These are phyloP conservation scores for Paguma larvata DNA, from an alignment of 2,797 vertebrate genomes.

Conservation along the genomic window DNA sequence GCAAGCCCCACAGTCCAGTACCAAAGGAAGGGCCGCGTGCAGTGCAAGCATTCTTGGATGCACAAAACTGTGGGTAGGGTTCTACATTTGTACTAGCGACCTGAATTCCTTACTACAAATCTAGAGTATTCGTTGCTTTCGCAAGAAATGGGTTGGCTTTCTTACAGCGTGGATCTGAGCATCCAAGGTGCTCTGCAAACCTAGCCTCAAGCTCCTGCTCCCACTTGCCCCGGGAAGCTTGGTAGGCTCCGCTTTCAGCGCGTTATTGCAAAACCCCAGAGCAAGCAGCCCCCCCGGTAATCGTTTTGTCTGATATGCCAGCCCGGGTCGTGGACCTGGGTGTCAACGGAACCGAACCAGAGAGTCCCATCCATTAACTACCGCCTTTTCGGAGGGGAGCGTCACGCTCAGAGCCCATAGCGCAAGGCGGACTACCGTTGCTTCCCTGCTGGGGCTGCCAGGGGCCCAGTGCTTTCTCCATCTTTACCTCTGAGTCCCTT, in stretches of 20 bases:
- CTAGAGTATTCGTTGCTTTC: neutral
- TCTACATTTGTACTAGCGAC: neutral
- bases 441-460: neutral
- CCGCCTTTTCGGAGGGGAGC: neutral
- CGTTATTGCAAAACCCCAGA: neutral
- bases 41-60: neutral
- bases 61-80: neutral
- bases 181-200: neutral
- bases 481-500: neutral
- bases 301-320: neutral
- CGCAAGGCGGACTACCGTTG: neutral
- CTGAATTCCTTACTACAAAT: neutral
- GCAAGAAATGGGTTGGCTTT: neutral
- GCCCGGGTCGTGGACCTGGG: neutral
- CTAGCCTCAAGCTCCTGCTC: neutral
- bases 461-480: neutral
- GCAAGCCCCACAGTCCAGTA: neutral
- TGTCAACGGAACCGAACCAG: neutral
- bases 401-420: neutral
- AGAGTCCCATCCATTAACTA: neutral
- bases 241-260: neutral
- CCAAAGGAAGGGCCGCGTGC: neutral
- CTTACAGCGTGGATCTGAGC: neutral
- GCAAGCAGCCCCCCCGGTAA: neutral
- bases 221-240: rapidly evolving